phyloP scores from a whole-genome alignment of 2,888 invertebrate species.

The Daptonema setosum region DNA sequence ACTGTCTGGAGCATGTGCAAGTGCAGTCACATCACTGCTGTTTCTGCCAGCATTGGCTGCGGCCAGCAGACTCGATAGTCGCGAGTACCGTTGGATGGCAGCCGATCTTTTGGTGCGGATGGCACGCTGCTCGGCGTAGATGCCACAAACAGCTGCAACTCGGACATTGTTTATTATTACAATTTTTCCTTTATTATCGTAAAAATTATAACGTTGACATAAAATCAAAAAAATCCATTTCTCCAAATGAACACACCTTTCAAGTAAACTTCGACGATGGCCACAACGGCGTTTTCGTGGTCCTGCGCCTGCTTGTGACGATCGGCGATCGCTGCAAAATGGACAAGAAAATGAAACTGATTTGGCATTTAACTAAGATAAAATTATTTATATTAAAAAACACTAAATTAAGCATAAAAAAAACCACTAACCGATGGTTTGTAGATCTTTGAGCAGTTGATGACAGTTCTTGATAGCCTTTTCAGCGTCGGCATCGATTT shows the following conservation, averaged over 20 bases:
- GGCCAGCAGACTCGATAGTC: too few species aligned
- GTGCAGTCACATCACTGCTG: too few species aligned
- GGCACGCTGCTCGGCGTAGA: constrained; percentile 68
- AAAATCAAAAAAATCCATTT: too few species aligned
- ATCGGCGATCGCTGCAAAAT: too few species aligned
- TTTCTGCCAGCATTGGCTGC: too few species aligned
- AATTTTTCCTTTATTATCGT: too few species aligned
- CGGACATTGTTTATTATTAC: too few species aligned
- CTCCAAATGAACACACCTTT: too few species aligned
- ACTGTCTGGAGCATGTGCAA: too few species aligned
- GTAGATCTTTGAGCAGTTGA: constrained; percentile 49
- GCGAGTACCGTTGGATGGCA: constrained; percentile 43
- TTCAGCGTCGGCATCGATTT: constrained; percentile 64
- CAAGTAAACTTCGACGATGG: constrained; percentile 54
- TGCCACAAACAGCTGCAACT: constrained; percentile 50
- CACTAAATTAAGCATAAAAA: background rate
- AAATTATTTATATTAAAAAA: background rate
- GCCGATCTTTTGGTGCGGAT: constrained; percentile 60
- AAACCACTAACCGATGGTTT: background rate
- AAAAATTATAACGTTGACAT: too few species aligned
- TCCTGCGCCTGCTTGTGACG: constrained; percentile 29
- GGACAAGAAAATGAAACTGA: too few species aligned
- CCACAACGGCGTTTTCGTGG: constrained; percentile 49
- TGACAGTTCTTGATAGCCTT: constrained; percentile 59
- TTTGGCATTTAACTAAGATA: background rate